A percentile compares a stretch with the other conserved stretches of the same genome.
Conservation (phyloP, 2,888 invertebrate genomes). For the Pandemis cinnamomeana region DNA sequence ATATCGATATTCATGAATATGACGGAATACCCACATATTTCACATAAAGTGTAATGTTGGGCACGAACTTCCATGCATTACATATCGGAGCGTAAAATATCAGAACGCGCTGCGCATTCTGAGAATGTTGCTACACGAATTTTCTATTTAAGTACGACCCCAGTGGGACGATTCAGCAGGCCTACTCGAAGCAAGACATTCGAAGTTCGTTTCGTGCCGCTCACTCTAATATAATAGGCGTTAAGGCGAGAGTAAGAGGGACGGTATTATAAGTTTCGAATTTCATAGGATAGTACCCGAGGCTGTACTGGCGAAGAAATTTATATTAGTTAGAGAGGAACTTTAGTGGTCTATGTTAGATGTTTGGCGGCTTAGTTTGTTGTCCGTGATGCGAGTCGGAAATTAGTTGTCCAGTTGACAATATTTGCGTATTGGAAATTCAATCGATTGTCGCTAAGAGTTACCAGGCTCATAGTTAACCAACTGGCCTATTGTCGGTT, state of each 20-base stretch:
- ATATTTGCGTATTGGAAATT: too few relatives aligned
- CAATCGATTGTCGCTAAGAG: too few relatives aligned
- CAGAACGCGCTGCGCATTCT: slow-evolving; percentile 58
- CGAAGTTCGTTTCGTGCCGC: too few relatives aligned
- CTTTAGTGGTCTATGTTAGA: not conserved
- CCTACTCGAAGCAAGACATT: too few relatives aligned
- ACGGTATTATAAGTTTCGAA: too few relatives aligned
- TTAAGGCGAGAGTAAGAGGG: too few relatives aligned
- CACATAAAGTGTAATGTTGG: slow-evolving; percentile 51
- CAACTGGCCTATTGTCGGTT: too few relatives aligned
- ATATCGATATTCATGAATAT: slow-evolving; percentile 39
- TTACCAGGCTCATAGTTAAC: too few relatives aligned
- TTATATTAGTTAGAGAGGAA: slow-evolving; percentile 38
- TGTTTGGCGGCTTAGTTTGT: not conserved
- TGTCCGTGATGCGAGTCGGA: not conserved
- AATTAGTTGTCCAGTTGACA: not conserved
- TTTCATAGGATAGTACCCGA: not conserved
- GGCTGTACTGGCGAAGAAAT: slow-evolving; percentile 52
- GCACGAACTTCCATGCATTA: slow-evolving; percentile 63
- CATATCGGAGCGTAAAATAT: slow-evolving; percentile 69
- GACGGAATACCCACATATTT: slow-evolving; percentile 37
- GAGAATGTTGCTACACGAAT: slow-evolving; percentile 43
- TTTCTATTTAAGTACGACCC: slow-evolving; percentile 57
- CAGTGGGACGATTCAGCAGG: slow-evolving; percentile 53
- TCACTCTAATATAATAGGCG: too few relatives aligned